Evolutionary conservation across 1,140 invertebrate species (phyloP).

Genomic region (Plectrocnemia conspersa): DNA sequence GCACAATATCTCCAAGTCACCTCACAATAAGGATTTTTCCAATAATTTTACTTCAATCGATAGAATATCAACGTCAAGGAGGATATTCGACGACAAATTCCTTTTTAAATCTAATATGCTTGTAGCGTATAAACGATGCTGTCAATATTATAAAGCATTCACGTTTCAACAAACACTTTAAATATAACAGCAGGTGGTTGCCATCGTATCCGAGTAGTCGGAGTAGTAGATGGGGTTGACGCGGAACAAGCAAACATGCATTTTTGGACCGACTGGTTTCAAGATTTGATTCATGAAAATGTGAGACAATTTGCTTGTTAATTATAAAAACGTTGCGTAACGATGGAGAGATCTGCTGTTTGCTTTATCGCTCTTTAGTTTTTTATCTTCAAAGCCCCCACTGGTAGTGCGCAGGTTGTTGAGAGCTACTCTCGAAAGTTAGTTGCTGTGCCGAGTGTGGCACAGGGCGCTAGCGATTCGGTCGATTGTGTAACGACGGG

Average conservation of each 20-base stretch:
- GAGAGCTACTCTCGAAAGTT: conserved; percentile 3
- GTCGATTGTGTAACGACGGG: not conserved
- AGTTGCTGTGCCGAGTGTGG: not conserved
- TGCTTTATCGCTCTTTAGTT: not conserved
- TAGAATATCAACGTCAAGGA: conserved; percentile 8
- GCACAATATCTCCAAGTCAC: not conserved
- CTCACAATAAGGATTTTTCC: not conserved
- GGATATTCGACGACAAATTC: conserved; percentile 3
- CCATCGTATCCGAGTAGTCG: conserved; percentile 58
- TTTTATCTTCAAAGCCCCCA: not conserved
- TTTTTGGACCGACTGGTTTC: conserved; percentile 47
- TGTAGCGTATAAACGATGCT: conserved; percentile 28
- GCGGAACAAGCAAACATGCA: conserved; percentile 53
- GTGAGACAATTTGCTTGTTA: conserved; percentile 38
- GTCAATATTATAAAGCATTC: conserved; percentile 28
- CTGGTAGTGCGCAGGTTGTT: conserved; percentile 7
- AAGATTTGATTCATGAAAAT: conserved; percentile 47
- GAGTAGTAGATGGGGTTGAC: conserved; percentile 61
- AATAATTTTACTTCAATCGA: conserved; percentile 1
- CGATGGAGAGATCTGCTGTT: not conserved
- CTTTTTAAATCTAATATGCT: conserved; percentile 29
- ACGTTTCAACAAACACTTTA: conserved; percentile 26
- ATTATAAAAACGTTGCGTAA: conserved; percentile 32
- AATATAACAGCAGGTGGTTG: conserved; percentile 29
- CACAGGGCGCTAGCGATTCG: not conserved